Base-by-base conservation (phyloP, 1,140 invertebrate species). In the Solenopsis invicta region DNA sequence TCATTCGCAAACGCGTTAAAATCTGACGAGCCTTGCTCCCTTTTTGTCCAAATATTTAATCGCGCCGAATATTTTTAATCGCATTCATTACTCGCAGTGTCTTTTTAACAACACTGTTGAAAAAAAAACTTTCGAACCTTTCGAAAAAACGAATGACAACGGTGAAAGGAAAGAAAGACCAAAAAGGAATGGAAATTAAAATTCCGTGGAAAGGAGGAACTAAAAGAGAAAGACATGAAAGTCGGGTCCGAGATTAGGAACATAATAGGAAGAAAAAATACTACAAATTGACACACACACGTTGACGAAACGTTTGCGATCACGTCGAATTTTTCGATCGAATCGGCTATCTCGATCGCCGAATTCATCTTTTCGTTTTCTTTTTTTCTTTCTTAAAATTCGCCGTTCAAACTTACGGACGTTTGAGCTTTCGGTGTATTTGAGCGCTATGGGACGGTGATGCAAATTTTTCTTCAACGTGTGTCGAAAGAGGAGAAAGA, bases 31-130 rank as follows among this genome's bases (percentile, higher is more conserved):
- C 37, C 50, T 84, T 59, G 54, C 80, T 84, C 45, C 37, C 67
- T 37, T 75, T 84, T 48, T 18, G 8, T 50, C n/a, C 34, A 10
- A 85, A 24, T 85, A 48, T 85, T 85, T 56, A 64, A 69, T 81
- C 85, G 41, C 34, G 61, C 56, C 66, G 64, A 29, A 29, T 29
- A 29, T 29, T 29, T 29, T 29, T 29, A 29, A 29, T 29, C 41
- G 5, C 69, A 61, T 56, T 86, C 56, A 64, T 76, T 78, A 66
- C 18, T 80, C 74, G 72, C 67, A 81, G 78, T 66, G 81, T 76
- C 87, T 72, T 59, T 67, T 61, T 88, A 88, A 88, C 80, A 88
- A 86, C 74, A 88, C 77, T 80, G 66, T 88, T 76, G 67, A 56
- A 87, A 88, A 80, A 74, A 69, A 69, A 16, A 2, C 34, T 56